Percentiles rank a stretch among this genome's conserved stretches.
These are phyloP conservation scores for Calidris pygmaea DNA, from an alignment of 2,113 vertebrate species.

Conservation along the genomic window DNA sequence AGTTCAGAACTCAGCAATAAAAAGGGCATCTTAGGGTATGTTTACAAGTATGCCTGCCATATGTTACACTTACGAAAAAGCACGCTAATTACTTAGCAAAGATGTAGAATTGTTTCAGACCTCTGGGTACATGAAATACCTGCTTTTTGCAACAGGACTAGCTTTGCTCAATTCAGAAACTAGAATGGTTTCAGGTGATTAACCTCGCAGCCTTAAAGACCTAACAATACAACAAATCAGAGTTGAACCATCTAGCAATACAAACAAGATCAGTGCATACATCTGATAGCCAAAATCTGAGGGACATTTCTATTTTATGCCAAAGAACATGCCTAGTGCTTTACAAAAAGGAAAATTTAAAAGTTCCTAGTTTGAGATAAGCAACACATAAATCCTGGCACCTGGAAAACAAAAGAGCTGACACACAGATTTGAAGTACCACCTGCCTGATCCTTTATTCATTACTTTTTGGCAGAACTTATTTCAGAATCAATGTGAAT, in stretches of 20 bases:
- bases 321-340: background rate
- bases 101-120: constrained; percentile 37
- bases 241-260: background rate
- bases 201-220: background rate
- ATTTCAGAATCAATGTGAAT: background rate
- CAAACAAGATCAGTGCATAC: background rate
- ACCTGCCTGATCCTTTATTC: background rate
- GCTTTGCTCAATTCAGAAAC: background rate
- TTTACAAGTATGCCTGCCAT: constrained; percentile 57
- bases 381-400: background rate
- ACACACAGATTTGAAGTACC: background rate
- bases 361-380: background rate
- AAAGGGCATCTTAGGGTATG: constrained; percentile 39
- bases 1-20: constrained; percentile 40
- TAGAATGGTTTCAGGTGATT: background rate
- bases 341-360: background rate
- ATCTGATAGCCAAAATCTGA: background rate
- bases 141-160: background rate
- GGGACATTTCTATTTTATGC: background rate
- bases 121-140: constrained; percentile 13
- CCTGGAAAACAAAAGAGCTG: background rate
- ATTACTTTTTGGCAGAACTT: background rate
- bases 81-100: constrained; percentile 46
- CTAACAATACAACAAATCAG: background rate
- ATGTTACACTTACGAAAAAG: constrained; percentile 42